Evolutionary conservation across 2,113 vertebrate genomes (phyloP), one percentile per base, ranked within the genome.

Genomic region (Saguinus imperator): DNA sequence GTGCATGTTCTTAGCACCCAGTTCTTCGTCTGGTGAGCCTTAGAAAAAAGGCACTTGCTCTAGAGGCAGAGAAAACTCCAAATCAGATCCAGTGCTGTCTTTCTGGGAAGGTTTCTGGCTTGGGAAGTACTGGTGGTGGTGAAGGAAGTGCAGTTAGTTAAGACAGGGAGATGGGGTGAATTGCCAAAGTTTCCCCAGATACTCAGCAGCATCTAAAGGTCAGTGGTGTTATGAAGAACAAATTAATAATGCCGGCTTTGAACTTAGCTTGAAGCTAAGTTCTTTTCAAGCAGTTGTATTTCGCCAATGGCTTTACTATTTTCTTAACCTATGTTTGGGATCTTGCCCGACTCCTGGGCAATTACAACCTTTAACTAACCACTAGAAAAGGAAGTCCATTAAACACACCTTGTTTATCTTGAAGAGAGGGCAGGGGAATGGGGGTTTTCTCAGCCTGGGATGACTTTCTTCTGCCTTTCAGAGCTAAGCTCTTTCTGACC

Each of bases 291-390:
- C 18, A 55, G 37, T 90, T 8, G 0, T 29, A 10, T 85, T 92
- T 96, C 84, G 91, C 35, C 57, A 25, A 1, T 76, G 75, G 43
- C 66, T 77, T 52, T 89, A 27, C 66, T 80, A 58, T 95, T 97
- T 87, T 89, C 43, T 94, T 95, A 91, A 89, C 80, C 91, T 97
- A 94, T 93, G 37, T 87, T 96, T 97, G 50, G 43, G 61, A 81
- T 89, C 37, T 55, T 95, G 76, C 86, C 92, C 96, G 89, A 97
- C 75, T 93, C 43, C 48, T 79, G 25, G 81, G 77, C 84, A 81
- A 93, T 79, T 88, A 64, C 55, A 96, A 66, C 20, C 79, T 96
- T 89, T 93, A 89, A 72, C 58, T 75, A 64, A 75, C 52, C 32
- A 83, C 23, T 64, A 93, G 73, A 91, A 93, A 58, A 86, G 40